phyloP scores from a whole-genome alignment of 2,888 invertebrate genomes.

The Arenicola marina region DNA sequence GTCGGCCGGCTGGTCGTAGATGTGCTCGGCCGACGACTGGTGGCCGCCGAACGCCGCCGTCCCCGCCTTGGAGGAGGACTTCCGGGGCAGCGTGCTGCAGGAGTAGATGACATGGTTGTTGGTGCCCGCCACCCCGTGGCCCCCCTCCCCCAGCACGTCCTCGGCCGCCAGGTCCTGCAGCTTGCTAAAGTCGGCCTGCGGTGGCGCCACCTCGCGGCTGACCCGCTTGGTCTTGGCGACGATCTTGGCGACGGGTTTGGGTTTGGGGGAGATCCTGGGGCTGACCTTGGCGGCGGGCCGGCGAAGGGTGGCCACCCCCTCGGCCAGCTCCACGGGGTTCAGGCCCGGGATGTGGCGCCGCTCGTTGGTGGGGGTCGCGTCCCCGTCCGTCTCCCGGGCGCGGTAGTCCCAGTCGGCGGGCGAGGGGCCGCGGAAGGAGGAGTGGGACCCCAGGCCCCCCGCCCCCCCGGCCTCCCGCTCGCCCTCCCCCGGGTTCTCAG shows the following conservation, averaged over 20 bases:
- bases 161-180: not conserved
- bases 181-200: not conserved
- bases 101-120: too few relatives aligned
- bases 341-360: not conserved
- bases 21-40: conserved; percentile 5
- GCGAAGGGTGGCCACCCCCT: conserved; percentile 82
- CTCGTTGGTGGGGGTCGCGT: conserved; percentile 22
- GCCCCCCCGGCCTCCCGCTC: too few relatives aligned
- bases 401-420: not conserved
- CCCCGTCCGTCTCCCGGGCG: conserved; percentile 1
- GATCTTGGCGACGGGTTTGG: conserved; percentile 53
- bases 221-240: conserved; percentile 47
- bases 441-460: conserved; percentile 47
- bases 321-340: not conserved
- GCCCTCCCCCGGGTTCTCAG: not conserved
- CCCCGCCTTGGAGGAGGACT: not conserved
- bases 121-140: not conserved
- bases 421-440: not conserved
- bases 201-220: conserved; percentile 38
- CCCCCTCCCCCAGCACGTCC: not conserved
- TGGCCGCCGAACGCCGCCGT: not conserved
- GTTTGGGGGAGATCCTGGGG: conserved; percentile 79
- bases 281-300: conserved; percentile 81
- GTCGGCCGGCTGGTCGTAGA: conserved; percentile 18
- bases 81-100: conserved; percentile 14